phyloP scores from a whole-genome alignment of 2,888 invertebrate species.

The Mimachlamys varia region DNA sequence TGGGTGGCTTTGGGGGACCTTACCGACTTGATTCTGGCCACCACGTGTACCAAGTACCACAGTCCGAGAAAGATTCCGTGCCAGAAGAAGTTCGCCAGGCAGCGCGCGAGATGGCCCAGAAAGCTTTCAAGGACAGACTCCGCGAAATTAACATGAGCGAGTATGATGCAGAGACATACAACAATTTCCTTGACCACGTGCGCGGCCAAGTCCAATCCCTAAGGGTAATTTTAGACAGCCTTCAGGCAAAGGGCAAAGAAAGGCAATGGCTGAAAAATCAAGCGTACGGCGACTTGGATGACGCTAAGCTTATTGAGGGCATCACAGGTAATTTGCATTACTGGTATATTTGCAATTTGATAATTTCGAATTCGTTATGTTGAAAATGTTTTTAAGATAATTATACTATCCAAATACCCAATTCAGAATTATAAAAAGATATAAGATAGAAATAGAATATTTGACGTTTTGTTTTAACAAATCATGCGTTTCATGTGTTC shows the following conservation, averaged over 20 bases:
- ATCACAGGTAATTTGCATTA: constrained; percentile 83
- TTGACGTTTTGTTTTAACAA: too few relatives aligned
- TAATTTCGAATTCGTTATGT: too few relatives aligned
- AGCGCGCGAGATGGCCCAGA: constrained; percentile 95
- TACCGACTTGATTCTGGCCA: constrained; percentile 97
- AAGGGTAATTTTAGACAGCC: constrained; percentile 90
- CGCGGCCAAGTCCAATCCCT: constrained; percentile 91
- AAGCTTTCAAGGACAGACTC: constrained; percentile 92
- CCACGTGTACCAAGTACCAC: constrained; percentile 94
- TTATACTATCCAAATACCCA: too few relatives aligned
- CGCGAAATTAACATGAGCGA: constrained; percentile 97
- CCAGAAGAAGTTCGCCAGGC: constrained; percentile 91
- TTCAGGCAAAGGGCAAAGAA: constrained; percentile 96
- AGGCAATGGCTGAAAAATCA: constrained; percentile 96
- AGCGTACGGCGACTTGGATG: constrained; percentile 97
- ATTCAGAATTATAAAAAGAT: too few relatives aligned
- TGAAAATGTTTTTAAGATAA: too few relatives aligned
- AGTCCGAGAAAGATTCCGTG: constrained; percentile 94
- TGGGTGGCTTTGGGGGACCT: constrained; percentile 98
- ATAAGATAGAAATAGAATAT: too few relatives aligned
- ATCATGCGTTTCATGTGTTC: too few relatives aligned
- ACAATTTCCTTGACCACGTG: constrained; percentile 88
- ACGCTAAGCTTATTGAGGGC: constrained; percentile 96
- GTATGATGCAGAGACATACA: constrained; percentile 94
- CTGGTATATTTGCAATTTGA: too few relatives aligned